These are phyloP conservation scores for Drosophila austrosaltans DNA, from an alignment of 2,888 invertebrate species.

Conservation along the genomic window DNA sequence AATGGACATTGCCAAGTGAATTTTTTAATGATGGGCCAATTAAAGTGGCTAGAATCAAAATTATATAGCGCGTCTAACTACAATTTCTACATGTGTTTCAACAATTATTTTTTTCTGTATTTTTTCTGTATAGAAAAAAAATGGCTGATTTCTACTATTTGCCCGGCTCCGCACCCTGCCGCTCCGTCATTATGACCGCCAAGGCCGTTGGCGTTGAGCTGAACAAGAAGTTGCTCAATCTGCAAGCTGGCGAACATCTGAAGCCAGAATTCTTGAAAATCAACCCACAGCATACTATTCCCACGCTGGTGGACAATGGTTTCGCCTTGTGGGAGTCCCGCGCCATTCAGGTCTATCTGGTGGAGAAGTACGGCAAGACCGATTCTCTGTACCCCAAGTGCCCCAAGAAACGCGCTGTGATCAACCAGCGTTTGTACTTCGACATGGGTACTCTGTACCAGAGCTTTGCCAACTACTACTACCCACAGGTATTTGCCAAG, in stretches of 20 bases:
- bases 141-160: conserved; percentile 87
- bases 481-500: conserved; percentile 87
- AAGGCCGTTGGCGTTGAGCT: conserved; percentile 87
- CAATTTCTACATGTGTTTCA: conserved; percentile 17
- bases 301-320: conserved; percentile 92
- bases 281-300: conserved; percentile 93
- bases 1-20: conserved; percentile 29
- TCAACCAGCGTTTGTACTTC: conserved; percentile 92
- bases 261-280: conserved; percentile 89
- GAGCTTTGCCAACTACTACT: conserved; percentile 88
- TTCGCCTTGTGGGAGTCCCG: conserved; percentile 93
- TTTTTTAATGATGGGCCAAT: conserved; percentile 34
- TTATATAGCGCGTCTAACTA: conserved; percentile 44
- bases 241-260: conserved; percentile 87
- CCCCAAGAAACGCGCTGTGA: conserved; percentile 89
- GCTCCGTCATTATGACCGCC: conserved; percentile 87
- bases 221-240: conserved; percentile 86
- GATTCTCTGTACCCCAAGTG: conserved; percentile 90
- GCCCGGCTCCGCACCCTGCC: conserved; percentile 87
- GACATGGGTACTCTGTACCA: conserved; percentile 90
- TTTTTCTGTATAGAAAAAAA: conserved; percentile 40
- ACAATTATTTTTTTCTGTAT: background rate
- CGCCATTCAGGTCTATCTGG: conserved; percentile 91
- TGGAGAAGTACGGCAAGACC: conserved; percentile 91
- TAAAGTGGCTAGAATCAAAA: conserved; percentile 29